Evolutionary conservation across 2,113 vertebrate species (phyloP).

Genomic region (Leucopsar rothschildi): DNA sequence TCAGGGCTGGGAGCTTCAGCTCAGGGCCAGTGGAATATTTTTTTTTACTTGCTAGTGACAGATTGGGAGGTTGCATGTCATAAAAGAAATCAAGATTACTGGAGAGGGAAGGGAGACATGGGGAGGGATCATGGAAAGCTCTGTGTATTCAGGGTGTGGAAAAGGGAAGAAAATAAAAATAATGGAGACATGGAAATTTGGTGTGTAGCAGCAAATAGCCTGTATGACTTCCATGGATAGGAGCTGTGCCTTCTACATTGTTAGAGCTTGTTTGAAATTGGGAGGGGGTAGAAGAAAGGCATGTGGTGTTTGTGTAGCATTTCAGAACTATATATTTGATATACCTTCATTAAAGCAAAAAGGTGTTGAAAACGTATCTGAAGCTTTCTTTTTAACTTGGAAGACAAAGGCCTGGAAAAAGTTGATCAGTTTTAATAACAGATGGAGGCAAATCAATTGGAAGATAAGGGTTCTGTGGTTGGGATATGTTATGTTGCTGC

Average conservation of each 20-base stretch:
- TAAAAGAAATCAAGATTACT: neutral
- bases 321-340: neutral
- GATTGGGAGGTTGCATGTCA: neutral
- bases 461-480: neutral
- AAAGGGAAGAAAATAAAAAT: neutral
- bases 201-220: neutral
- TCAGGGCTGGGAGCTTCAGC: neutral
- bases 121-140: neutral
- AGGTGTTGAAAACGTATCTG: neutral
- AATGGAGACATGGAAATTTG: neutral
- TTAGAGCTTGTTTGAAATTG: neutral
- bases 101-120: too few relatives aligned
- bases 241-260: neutral
- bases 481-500: neutral
- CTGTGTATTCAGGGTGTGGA: neutral
- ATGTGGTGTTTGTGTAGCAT: neutral
- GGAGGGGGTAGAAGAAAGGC: fast-evolving
- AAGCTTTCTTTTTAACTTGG: neutral
- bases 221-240: neutral
- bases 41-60: neutral
- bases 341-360: neutral
- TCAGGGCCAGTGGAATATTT: neutral
- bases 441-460: neutral
- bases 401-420: neutral
- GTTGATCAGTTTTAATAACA: neutral